These are phyloP conservation scores for Cerastis leucographa DNA, from an alignment of 2,888 invertebrate genomes.

Conservation along the genomic window DNA sequence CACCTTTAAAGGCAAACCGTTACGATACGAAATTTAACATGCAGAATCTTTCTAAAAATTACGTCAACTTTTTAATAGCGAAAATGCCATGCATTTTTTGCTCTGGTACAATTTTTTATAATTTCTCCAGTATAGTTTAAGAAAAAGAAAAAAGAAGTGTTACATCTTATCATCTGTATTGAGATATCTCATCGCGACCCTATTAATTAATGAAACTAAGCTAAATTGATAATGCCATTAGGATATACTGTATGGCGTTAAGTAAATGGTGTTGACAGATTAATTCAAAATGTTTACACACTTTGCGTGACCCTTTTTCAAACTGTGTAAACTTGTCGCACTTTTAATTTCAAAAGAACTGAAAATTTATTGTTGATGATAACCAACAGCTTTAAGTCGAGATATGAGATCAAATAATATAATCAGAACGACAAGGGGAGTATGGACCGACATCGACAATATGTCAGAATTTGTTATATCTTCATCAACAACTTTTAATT, in stretches of 20 bases:
- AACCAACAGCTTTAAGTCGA: background rate
- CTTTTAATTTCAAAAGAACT: background rate
- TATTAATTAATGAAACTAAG: slow-evolving; percentile 19
- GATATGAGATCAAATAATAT: background rate
- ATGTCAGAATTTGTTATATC: slow-evolving; percentile 18
- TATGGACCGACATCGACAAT: background rate
- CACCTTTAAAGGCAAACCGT: background rate
- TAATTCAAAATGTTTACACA: background rate
- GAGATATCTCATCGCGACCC: slow-evolving; percentile 1
- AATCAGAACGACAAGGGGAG: background rate
- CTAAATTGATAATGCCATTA: slow-evolving; percentile 1
- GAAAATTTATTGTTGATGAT: background rate
- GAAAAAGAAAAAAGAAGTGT: too few relatives aligned
- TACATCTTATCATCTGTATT: slow-evolving; percentile 3
- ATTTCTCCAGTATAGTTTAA: too few relatives aligned
- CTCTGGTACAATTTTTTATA: too few relatives aligned
- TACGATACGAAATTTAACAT: background rate
- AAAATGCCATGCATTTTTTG: too few relatives aligned
- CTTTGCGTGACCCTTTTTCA: background rate
- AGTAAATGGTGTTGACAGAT: slow-evolving; percentile 4
- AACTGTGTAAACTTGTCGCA: background rate
- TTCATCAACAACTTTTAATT: slow-evolving; percentile 45
- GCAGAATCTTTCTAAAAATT: too few relatives aligned
- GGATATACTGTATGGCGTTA: background rate
- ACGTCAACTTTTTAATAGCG: too few relatives aligned